Evolutionary conservation across 2,888 invertebrate species (phyloP).

Genomic region (Watsonalla cultraria): DNA sequence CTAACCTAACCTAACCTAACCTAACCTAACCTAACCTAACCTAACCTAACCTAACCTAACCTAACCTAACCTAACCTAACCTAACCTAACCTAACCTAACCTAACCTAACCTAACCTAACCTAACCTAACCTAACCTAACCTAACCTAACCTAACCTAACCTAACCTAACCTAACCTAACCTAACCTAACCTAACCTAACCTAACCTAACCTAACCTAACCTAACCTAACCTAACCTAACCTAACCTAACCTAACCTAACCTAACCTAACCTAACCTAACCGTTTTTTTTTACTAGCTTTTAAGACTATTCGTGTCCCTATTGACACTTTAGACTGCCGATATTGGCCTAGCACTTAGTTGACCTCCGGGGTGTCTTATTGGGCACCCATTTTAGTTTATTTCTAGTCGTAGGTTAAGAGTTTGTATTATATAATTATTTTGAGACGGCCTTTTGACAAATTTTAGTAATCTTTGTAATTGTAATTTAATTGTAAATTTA

Average conservation of each 20-base stretch:
- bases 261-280: slow-evolving; percentile 10
- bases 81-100: slow-evolving; percentile 15
- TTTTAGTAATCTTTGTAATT: too few relatives aligned
- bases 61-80: slow-evolving; percentile 17
- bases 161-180: slow-evolving; percentile 12
- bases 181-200: slow-evolving; percentile 13
- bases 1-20: slow-evolving; percentile 15
- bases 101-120: slow-evolving; percentile 16
- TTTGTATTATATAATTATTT: too few relatives aligned
- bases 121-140: slow-evolving; percentile 17
- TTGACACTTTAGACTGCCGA: too few relatives aligned
- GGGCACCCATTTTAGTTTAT: too few relatives aligned
- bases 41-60: slow-evolving; percentile 17
- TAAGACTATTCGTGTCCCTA: too few relatives aligned
- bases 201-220: slow-evolving; percentile 13
- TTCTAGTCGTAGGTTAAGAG: too few relatives aligned
- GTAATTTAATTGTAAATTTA: too few relatives aligned
- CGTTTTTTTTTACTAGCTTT: too few relatives aligned
- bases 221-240: slow-evolving; percentile 12
- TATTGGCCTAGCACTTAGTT: too few relatives aligned
- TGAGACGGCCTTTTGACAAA: too few relatives aligned
- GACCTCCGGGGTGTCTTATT: too few relatives aligned
- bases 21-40: slow-evolving; percentile 16
- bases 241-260: slow-evolving; percentile 12
- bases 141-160: slow-evolving; percentile 16